Percentiles rank a stretch among this genome's conserved stretches.
Conservation (phyloP, 2,113 vertebrate species). For the Oryzias javanicus region DNA sequence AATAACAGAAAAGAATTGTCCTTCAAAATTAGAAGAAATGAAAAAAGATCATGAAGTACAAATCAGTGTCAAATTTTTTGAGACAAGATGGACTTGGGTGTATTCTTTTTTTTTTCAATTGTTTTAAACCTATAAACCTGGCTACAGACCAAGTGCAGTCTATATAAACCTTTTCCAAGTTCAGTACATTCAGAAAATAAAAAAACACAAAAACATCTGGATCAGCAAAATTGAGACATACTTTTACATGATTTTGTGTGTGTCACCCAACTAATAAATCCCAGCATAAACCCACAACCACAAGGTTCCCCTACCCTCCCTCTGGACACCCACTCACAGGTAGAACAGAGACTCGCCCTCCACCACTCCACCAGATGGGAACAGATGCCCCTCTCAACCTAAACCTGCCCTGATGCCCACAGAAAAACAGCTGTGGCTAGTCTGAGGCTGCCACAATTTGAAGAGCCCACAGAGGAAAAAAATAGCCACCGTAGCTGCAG, state of each 20-base stretch:
- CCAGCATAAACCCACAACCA: conserved; percentile 31
- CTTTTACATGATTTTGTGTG: conserved; percentile 2
- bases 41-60: too few species aligned
- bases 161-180: too few species aligned
- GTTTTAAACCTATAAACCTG: too few species aligned
- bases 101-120: too few species aligned
- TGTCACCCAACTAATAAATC: conserved; percentile 16
- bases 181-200: too few species aligned
- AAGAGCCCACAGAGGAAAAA: conserved; percentile 27
- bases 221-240: conserved; percentile 11
- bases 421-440: conserved; percentile 32
- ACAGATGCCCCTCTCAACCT: conserved; percentile 41
- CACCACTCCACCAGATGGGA: conserved; percentile 8
- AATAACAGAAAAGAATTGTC: too few species aligned
- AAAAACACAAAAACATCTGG: not conserved
- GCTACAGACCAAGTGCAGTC: too few species aligned
- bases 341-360: conserved; percentile 23
- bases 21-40: too few species aligned
- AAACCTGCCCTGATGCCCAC: conserved; percentile 10
- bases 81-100: too few species aligned
- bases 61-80: too few species aligned
- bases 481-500: conserved; percentile 21
- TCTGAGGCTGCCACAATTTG: conserved; percentile 7
- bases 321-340: conserved; percentile 31
- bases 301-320: conserved; percentile 23